Evolutionary conservation across 2,797 vertebrate species (phyloP), one percentile per base, ranked within the genome.

Genomic region (Neomorphus geoffroyi): DNA sequence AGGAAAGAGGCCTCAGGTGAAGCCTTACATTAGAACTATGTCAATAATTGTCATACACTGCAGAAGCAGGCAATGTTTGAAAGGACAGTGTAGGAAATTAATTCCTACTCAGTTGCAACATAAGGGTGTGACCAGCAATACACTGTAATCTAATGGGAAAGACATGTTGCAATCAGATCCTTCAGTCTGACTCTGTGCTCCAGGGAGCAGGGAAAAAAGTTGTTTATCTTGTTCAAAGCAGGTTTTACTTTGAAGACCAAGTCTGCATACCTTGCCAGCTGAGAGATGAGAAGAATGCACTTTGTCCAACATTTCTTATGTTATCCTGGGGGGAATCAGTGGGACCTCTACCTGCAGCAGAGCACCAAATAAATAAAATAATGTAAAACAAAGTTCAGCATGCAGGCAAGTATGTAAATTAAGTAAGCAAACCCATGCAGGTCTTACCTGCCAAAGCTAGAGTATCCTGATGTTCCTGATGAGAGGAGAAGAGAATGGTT

Each of bases 381-480:
- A 45, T 74, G 53, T 50, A n/a, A 51, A 79, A 27, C 18, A 10
- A 65, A 57, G 33, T n/a, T 62, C 69, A 58, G 50, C 28, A 8
- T 3, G 19, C 48, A 53, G 28, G 4, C 32, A 37, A 58, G 28
- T 15, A 1, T 2, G 9, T 1, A 4, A n/a, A 62, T 23, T 28
- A 17, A 56, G 45, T 24, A 28, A 64, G 61, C 39, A 69, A 66
- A 37, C 10, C 16, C 23, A 4, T 11, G 39, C 48, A 41, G 80
- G 33, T 78, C 93, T 88, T 97, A 99, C 99, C 99, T 97, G 99
- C 98, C 50, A 99, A 95, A 83, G 98, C 98, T 69, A 99, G 97
- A 3, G 99, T 98, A 5, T 99, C 99, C 97, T 99, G 99, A 69
- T 99, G 99, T 78, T 99, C 99, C 97, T 99, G 99, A 89, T 99